phyloP scores from a whole-genome alignment of 2,888 invertebrate species.

The Cephus nigrinus region DNA sequence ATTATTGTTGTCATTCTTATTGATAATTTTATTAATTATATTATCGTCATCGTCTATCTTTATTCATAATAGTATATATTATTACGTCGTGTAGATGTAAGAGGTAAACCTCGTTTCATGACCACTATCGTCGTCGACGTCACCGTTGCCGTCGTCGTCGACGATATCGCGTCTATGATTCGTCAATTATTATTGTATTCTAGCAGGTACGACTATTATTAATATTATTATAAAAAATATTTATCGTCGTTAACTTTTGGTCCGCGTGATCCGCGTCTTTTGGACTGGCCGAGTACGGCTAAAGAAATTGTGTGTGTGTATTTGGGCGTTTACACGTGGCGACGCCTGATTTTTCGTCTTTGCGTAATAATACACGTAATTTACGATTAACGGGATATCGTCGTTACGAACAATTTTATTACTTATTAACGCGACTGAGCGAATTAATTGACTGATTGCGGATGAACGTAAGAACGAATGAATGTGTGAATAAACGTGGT shows the following conservation, averaged over 20 bases:
- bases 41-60: slow-evolving; percentile 5
- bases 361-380: background rate
- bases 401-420: background rate
- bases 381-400: background rate
- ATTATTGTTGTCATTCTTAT: slow-evolving; percentile 24
- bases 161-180: background rate
- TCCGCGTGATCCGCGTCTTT: slow-evolving; percentile 13
- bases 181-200: slow-evolving; percentile 10
- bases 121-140: background rate
- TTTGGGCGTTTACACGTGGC: background rate
- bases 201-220: slow-evolving; percentile 35
- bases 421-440: background rate
- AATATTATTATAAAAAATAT: slow-evolving; percentile 38
- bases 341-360: background rate
- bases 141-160: background rate
- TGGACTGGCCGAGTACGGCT: background rate
- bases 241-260: slow-evolving; percentile 44
- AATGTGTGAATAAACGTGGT: background rate
- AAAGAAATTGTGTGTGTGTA: background rate
- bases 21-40: slow-evolving; percentile 3
- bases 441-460: background rate
- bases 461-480: background rate
- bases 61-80: background rate
- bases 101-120: background rate
- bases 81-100: background rate